Percentiles rank a stretch among this genome's conserved stretches.
Conservation (phyloP, 2,113 vertebrate genomes). For the Castor canadensis region DNA sequence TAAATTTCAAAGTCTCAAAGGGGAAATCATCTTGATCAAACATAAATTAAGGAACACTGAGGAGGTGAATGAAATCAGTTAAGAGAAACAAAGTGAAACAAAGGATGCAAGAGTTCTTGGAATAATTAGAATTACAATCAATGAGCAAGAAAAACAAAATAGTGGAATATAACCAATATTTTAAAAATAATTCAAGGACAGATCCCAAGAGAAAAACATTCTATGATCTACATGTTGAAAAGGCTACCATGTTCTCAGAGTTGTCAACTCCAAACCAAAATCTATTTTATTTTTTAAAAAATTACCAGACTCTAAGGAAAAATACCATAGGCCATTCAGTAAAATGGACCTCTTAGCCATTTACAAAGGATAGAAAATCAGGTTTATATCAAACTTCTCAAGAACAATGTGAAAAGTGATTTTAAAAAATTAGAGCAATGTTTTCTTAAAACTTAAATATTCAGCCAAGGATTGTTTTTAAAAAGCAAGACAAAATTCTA, state of each 20-base stretch:
- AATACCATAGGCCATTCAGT: not conserved
- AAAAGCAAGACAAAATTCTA: not conserved
- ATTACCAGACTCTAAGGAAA: not conserved
- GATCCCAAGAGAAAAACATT: not conserved
- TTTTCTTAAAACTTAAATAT: not conserved
- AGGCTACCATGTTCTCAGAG: not conserved
- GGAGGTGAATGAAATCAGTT: not conserved
- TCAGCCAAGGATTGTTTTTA: not conserved
- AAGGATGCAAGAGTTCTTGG: not conserved
- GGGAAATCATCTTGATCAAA: slow-evolving; percentile 30
- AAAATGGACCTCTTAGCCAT: not conserved
- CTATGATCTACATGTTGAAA: not conserved
- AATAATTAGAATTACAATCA: not conserved
- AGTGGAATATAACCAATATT: not conserved
- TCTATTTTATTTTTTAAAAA: not conserved
- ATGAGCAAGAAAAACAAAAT: not conserved
- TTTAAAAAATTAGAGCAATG: not conserved
- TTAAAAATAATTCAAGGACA: not conserved
- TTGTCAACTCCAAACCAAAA: not conserved
- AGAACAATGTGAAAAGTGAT: not conserved
- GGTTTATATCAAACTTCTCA: not conserved
- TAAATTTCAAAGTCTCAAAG: not conserved
- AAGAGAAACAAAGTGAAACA: not conserved
- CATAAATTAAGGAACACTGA: not conserved
- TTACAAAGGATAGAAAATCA: not conserved